These are phyloP conservation scores for Xenops minutus DNA, from an alignment of 2,797 vertebrate species.

Conservation along the genomic window DNA sequence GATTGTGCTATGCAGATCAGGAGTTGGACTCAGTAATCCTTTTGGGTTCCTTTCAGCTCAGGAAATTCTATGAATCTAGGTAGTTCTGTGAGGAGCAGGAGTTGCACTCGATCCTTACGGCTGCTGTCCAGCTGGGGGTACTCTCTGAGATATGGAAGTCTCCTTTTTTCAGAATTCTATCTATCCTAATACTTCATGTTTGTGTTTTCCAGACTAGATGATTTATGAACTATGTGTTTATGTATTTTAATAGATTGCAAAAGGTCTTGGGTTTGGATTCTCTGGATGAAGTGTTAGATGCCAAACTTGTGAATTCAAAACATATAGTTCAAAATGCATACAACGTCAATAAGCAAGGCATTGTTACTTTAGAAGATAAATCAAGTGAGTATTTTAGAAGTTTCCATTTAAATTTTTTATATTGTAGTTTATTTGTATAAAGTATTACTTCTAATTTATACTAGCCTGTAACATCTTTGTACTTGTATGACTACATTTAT, in stretches of 20 bases:
- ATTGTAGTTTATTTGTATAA: not conserved
- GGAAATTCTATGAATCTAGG: not conserved
- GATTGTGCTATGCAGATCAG: not conserved
- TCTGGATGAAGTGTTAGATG: conserved; percentile 86
- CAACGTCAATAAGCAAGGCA: conserved; percentile 87
- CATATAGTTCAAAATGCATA: conserved; percentile 91
- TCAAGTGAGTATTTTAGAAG: conserved; percentile 78
- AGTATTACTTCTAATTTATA: not conserved
- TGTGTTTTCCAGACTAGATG: not conserved
- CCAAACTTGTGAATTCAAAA: conserved; percentile 81
- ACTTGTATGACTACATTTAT: not conserved
- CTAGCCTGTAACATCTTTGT: not conserved
- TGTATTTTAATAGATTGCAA: conserved; percentile 79
- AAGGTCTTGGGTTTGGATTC: conserved; percentile 87
- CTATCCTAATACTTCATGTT: not conserved
- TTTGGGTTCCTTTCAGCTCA: not conserved
- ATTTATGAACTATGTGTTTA: not conserved
- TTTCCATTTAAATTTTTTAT: not conserved
- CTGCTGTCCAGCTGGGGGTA: not conserved
- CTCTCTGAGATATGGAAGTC: not conserved
- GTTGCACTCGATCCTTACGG: fast-evolving
- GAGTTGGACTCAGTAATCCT: not conserved
- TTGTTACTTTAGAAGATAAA: conserved; percentile 89
- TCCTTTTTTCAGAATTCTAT: not conserved
- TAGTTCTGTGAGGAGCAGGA: not conserved